phyloP scores from a whole-genome alignment of 1,140 invertebrate genomes.

The Drosophila miranda region DNA sequence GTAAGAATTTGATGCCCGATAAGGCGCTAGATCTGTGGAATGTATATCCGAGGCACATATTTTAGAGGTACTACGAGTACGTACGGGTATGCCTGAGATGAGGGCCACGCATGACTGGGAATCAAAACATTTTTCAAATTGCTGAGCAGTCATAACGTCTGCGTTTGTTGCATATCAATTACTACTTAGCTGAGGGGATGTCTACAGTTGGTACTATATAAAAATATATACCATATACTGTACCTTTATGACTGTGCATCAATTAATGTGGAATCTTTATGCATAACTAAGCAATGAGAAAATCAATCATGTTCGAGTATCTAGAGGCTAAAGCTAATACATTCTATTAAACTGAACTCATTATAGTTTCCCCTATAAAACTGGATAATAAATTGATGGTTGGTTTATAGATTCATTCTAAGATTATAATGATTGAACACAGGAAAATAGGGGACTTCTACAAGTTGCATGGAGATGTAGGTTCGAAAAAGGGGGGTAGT shows the following conservation, averaged over 20 bases:
- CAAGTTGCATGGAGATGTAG: too few species aligned
- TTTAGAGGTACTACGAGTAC: too few species aligned
- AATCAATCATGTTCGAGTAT: slow-evolving; percentile 39
- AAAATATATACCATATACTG: slow-evolving; percentile 3
- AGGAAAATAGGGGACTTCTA: too few species aligned
- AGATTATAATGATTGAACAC: too few species aligned
- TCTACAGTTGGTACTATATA: too few species aligned
- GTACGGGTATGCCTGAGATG: not conserved
- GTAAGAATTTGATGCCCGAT: slow-evolving; percentile 18
- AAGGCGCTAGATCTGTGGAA: not conserved
- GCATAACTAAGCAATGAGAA: slow-evolving; percentile 58
- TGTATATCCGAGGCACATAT: too few species aligned
- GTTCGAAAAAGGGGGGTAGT: too few species aligned
- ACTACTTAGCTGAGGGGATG: slow-evolving; percentile 13
- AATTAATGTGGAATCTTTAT: slow-evolving; percentile 57
- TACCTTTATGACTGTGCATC: slow-evolving; percentile 27
- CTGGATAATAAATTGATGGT: not conserved
- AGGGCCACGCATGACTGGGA: slow-evolving; percentile 55
- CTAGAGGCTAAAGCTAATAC: not conserved
- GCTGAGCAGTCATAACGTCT: slow-evolving; percentile 23
- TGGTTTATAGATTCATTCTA: too few species aligned
- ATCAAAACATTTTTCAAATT: slow-evolving; percentile 56
- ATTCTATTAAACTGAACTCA: slow-evolving; percentile 1
- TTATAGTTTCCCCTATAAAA: not conserved
- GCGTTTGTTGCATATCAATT: slow-evolving; percentile 51